Evolutionary conservation across 92 coral and sea anemone species (phyloP).

Genomic region (Heteractis magnifica): DNA sequence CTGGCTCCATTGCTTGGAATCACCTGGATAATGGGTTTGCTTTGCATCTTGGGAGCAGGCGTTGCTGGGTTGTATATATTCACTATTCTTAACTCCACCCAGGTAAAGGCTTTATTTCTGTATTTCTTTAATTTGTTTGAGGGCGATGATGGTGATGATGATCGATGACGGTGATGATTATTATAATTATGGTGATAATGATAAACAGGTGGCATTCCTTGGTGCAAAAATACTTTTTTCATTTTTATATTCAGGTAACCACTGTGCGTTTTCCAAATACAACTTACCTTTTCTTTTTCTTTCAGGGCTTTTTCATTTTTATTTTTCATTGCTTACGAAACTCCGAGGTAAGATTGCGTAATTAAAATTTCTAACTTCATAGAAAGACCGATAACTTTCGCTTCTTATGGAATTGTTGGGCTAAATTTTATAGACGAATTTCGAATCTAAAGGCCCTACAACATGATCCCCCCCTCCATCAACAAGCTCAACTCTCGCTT

Average conservation of each 20-base stretch:
- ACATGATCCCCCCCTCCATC: no score
- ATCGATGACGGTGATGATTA: background rate
- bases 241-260: no score
- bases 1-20: conserved; percentile 33
- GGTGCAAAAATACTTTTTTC: no score
- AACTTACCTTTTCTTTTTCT: background rate
- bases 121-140: background rate
- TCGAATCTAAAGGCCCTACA: no score
- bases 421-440: no score
- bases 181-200: no score
- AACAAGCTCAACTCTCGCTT: no score
- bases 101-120: background rate
- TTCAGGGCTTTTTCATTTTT: conserved; percentile 26
- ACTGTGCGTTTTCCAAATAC: no score
- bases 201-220: no score
- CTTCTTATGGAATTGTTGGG: no score
- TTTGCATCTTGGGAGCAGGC: conserved; percentile 27
- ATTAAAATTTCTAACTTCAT: no score
- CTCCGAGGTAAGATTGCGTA: conserved; percentile 10
- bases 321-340: conserved; percentile 18
- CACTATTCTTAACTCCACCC: conserved; percentile 29
- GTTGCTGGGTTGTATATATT: conserved; percentile 19
- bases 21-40: conserved; percentile 33
- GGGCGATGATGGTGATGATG: background rate
- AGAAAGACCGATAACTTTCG: no score